Evolutionary conservation across 2,797 vertebrate genomes (phyloP).

Genomic region (Iguana delicatissima): DNA sequence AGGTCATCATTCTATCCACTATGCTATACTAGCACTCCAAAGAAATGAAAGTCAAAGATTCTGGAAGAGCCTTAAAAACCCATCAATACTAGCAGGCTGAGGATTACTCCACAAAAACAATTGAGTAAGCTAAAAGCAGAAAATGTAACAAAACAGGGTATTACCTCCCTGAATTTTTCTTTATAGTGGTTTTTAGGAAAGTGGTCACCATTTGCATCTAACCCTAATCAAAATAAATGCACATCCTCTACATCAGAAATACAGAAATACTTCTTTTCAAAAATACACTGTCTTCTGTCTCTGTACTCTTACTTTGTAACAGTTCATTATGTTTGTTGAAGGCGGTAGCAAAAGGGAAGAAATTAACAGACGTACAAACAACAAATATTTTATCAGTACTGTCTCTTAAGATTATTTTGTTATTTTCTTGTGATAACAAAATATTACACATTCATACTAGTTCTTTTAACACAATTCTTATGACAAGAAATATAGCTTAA

Average conservation of each 20-base stretch:
- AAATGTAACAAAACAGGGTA: not conserved
- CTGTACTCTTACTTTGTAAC: not conserved
- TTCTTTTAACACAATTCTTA: no score
- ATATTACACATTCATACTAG: not conserved
- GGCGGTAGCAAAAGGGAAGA: not conserved
- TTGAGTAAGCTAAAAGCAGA: not conserved
- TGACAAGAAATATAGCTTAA: no score
- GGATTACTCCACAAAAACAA: not conserved
- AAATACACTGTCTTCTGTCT: not conserved
- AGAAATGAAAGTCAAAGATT: not conserved
- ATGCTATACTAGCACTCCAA: no score
- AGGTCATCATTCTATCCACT: not conserved
- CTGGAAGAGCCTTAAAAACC: not conserved
- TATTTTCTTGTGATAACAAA: not conserved
- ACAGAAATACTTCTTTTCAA: not conserved
- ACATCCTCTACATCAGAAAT: not conserved
- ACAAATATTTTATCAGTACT: not conserved
- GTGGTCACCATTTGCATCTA: not conserved
- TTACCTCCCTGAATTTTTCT: not conserved
- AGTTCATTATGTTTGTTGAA: not conserved
- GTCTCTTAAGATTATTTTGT: not conserved
- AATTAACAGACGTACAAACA: not conserved
- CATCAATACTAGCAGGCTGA: not conserved
- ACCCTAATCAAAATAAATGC: not conserved
- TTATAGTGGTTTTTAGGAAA: not conserved